Evolutionary conservation across 2,797 vertebrate genomes (phyloP), one percentile per base, ranked within the genome.

Genomic region (Aulostomus chinensis): DNA sequence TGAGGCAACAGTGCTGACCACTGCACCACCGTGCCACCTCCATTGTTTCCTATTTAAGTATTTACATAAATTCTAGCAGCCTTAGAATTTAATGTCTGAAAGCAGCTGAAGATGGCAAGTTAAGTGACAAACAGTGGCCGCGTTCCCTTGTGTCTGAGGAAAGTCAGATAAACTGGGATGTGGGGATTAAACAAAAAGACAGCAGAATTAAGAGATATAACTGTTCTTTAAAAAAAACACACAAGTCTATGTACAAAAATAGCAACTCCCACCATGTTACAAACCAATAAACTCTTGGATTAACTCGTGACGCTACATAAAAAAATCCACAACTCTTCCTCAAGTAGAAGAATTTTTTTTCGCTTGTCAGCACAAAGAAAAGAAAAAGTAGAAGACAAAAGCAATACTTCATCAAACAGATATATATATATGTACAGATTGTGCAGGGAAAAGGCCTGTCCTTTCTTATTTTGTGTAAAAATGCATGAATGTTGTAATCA

Each of bases 341-440:
- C 26, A 42, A 18, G 43, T 16, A 39, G 38, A 69, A 16, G 16
- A 33, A 52, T 28, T 41, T 37, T 30, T 36, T 20, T 21, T 10
- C 51, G 47, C 22, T 63, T 24, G 36, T 54, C 38, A 32, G 46
- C 47, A 59, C 34, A 48, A 58, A 66, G 36, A 38, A 68, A 53
- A 67, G 53, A 45, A 24, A 55, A 45, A 30, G 13, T 29, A 66
- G 48, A 42, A 57, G 54, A 78, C 36, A 72, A 59, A 58, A 60
- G 31, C 11, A 35, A 38, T 47, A 28, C 28, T 28, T 49, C 43
- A 38, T 29, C 35, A 75, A 78, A 72, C 22, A 66, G 40, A 34
- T 74, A 69, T 80, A 86, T 80, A 86, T 24, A 55, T 13, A 60
- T 84, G 70, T 80, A 86, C 81, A 86, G 21, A 55, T 13, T 71